A percentile compares a stretch with the other conserved stretches of the same genome.
These are phyloP conservation scores for Oscarella lobularis DNA, from an alignment of 37 sponge, comb jelly and placozoan genomes.

Conservation along the genomic window DNA sequence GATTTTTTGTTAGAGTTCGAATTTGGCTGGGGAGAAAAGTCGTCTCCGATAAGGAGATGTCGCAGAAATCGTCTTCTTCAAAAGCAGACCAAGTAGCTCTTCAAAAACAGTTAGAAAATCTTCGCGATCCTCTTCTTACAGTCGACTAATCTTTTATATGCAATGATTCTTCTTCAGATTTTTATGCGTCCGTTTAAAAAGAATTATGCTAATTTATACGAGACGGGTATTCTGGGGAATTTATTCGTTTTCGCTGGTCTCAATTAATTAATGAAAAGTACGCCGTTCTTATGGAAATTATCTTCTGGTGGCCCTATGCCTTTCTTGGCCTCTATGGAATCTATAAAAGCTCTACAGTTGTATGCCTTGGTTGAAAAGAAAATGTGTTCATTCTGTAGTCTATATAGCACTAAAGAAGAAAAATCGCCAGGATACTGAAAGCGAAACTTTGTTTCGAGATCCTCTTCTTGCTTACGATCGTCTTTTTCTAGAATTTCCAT, in stretches of 20 bases:
- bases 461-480: no score
- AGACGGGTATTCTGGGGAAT: not conserved
- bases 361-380: constrained; percentile 24
- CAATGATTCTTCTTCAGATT: not conserved
- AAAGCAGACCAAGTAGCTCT: no score
- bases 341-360: not conserved
- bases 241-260: not conserved
- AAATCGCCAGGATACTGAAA: constrained; percentile 69
- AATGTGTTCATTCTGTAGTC: constrained; percentile 54
- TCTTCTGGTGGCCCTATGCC: no score
- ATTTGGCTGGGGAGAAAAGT: no score
- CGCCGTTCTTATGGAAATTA: no score
- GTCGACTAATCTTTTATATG: no score
- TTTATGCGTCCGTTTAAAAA: not conserved
- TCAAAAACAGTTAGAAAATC: no score
- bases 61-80: no score
- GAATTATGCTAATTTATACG: not conserved
- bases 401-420: constrained; percentile 82
- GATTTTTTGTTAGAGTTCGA: no score
- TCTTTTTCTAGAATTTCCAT: no score
- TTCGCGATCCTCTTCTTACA: no score
- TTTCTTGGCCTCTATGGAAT: constrained; percentile 77
- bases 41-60: no score
- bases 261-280: not conserved
- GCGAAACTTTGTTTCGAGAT: constrained; percentile 46